Evolutionary conservation across 30 jellyfish, hydroid and myxozoan species (phyloP), one percentile per base, ranked within the genome.

Genomic region (Hydractinia echinata): DNA sequence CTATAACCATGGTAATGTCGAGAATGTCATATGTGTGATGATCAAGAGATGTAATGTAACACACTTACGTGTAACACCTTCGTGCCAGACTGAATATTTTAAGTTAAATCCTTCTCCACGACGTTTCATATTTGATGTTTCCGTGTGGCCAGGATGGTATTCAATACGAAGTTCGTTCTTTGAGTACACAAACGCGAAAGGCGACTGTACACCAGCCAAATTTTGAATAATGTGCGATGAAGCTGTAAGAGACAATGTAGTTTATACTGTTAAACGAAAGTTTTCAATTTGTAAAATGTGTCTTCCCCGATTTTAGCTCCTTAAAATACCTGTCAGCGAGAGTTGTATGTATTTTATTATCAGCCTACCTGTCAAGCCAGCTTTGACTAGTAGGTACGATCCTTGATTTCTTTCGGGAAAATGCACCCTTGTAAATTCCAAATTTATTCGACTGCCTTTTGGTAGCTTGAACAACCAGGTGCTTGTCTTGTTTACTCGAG

Each of bases 61-160:
- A 2, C 44, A 64, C 74, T 64, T 6, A 64, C 74, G 19, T 64
- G 74, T 64, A 6, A 64, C 39, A 2, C 81, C 39, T 9, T 71
- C 51, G 4, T 71, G 55, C 81, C 55, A 50, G 7, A 58, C 81
- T 6, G 85, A 21, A 14, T 77, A 77, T 30, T 77, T 60, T n/a
- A 77, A 4, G 18, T 79, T 77, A 4, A 77, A 77, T 8, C 85
- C 85, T 10, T 77, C 85, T 5, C 77, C 77, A 10, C 11, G n/a
- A 8, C 19, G 51, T 8, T 53, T 44, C 21, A 10, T 68, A 15
- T 10, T 13, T 11, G 50, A n/a, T 49, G 73, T 18, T 19, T 77
- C 16, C 15, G 51, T 56, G 11, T 79, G 61, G 48, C 85, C 85
- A 16, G 49, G 53, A 54, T 54, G 85, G 60, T 77, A 77, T n/a